Percentiles rank a stretch among this genome's conserved stretches.
Conservation (phyloP, 2,888 invertebrate genomes). For the Drosophila multiciliata region DNA sequence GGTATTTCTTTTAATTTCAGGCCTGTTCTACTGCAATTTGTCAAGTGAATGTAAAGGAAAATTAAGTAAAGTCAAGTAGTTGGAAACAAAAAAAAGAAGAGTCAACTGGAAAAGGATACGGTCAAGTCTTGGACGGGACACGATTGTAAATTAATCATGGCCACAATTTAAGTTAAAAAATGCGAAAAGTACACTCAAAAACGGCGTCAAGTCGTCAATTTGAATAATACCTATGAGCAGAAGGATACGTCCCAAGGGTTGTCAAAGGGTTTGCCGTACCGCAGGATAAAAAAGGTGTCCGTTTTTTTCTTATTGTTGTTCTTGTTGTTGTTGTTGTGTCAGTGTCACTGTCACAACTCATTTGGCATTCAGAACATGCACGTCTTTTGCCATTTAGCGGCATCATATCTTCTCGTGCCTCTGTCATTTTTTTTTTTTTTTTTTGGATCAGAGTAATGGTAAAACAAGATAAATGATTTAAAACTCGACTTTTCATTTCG, state of each 20-base stretch:
- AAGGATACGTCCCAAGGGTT: constrained; percentile 29
- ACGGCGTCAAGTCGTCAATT: constrained; percentile 61
- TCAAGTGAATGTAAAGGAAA: constrained; percentile 39
- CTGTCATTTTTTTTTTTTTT: constrained; percentile 59
- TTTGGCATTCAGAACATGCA: constrained; percentile 75
- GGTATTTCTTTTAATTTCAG: constrained; percentile 4
- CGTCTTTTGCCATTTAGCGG: constrained; percentile 66
- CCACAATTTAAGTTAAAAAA: constrained; percentile 75
- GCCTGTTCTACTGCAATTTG: constrained; percentile 56
- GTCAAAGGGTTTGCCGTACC: constrained; percentile 62
- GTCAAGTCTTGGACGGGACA: constrained; percentile 20
- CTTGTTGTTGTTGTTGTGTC: constrained; percentile 1
- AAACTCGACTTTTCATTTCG: constrained; percentile 80
- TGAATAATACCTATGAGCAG: constrained; percentile 49
- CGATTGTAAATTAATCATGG: constrained; percentile 72
- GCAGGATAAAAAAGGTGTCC: constrained; percentile 24
- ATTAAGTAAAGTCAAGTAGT: constrained; percentile 36
- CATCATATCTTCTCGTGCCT: constrained; percentile 66
- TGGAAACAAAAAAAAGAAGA: constrained; percentile 4
- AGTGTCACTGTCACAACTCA: constrained; percentile 77
- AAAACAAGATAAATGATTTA: constrained; percentile 80
- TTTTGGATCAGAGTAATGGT: constrained; percentile 45
- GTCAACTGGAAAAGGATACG: constrained; percentile 27
- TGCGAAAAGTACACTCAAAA: constrained; percentile 77
- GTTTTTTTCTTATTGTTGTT: constrained; percentile 8